These are phyloP conservation scores for Myotis daubentonii DNA, from an alignment of 2,797 vertebrate species.

Conservation along the genomic window DNA sequence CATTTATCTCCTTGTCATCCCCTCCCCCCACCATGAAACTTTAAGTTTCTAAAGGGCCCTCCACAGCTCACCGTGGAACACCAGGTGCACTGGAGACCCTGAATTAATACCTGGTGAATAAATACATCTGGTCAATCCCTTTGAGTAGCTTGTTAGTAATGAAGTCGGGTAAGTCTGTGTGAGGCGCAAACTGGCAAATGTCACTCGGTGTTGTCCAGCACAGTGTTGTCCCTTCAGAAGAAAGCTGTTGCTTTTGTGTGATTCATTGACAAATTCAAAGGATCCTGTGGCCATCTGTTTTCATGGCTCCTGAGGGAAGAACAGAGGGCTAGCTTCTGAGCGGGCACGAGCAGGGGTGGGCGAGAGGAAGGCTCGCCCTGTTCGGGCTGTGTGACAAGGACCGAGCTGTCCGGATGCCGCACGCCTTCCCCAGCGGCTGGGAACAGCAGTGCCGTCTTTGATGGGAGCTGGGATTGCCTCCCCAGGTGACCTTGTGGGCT, in stretches of 20 bases:
- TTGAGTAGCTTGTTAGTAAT: slow-evolving; percentile 40
- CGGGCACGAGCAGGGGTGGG: not conserved
- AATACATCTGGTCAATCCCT: slow-evolving; percentile 26
- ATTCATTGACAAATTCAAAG: slow-evolving; percentile 55
- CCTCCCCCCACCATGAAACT: not conserved
- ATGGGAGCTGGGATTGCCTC: no score
- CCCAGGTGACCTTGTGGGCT: not conserved
- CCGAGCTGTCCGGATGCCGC: not conserved
- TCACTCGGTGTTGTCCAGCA: slow-evolving; percentile 24
- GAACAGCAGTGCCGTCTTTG: no score
- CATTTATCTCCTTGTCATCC: not conserved
- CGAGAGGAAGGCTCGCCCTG: not conserved
- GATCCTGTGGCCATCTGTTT: slow-evolving; percentile 65
- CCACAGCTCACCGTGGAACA: not conserved
- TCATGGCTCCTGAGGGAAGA: slow-evolving; percentile 48
- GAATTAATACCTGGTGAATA: slow-evolving; percentile 42
- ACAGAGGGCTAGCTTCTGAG: not conserved
- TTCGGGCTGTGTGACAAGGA: not conserved
- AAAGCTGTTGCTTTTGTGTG: slow-evolving; percentile 34
- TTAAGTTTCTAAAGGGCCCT: not conserved
- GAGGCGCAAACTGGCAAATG: slow-evolving; percentile 7
- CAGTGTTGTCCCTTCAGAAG: slow-evolving; percentile 45
- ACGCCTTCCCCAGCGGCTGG: no score
- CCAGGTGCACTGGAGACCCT: not conserved
- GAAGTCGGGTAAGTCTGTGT: not conserved